Percentiles rank a stretch among this genome's conserved stretches.
Conservation (phyloP, 2,113 vertebrate genomes). For the Sinocyclocheilus grahami region DNA sequence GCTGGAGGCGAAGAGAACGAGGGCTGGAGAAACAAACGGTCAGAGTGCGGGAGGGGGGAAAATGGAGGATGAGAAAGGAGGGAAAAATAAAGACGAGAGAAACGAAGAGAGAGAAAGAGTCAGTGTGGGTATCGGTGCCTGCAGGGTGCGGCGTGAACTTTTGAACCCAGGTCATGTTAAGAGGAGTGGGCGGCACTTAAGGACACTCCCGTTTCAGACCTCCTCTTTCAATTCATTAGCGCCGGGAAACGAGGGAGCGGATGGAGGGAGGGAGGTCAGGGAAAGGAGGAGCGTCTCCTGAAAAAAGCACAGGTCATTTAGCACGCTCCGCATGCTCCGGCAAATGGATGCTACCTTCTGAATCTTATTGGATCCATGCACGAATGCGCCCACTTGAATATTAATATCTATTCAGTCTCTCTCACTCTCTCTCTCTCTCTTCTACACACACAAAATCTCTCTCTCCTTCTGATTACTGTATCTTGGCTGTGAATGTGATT, state of each 20-base stretch:
- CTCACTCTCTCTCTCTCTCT: background rate
- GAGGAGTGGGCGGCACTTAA: conserved; percentile 68
- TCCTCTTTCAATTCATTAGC: conserved; percentile 82
- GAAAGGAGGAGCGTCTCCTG: conserved; percentile 52
- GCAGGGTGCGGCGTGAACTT: conserved; percentile 91
- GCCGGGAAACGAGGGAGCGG: conserved; percentile 22
- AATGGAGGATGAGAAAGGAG: conserved; percentile 48
- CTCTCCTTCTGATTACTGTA: conserved; percentile 23
- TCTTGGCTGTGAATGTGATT: conserved; percentile 13
- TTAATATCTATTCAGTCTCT: conserved; percentile 82
- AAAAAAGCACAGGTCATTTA: conserved; percentile 82
- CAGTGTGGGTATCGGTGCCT: conserved; percentile 75
- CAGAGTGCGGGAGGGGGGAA: conserved; percentile 13
- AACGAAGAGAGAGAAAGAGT: conserved; percentile 53
- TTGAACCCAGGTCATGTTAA: conserved; percentile 89
- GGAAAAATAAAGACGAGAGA: conserved; percentile 52
- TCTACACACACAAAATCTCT: background rate
- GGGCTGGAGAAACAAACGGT: conserved; percentile 12
- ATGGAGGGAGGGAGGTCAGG: conserved; percentile 62
- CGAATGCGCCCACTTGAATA: conserved; percentile 83
- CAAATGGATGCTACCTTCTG: conserved; percentile 87
- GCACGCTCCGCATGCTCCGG: conserved; percentile 78
- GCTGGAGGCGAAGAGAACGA: background rate
- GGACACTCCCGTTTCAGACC: conserved; percentile 64
- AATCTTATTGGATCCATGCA: conserved; percentile 91